Evolutionary conservation across 2,888 invertebrate species (phyloP).

Genomic region (Sepiola atlantica): DNA sequence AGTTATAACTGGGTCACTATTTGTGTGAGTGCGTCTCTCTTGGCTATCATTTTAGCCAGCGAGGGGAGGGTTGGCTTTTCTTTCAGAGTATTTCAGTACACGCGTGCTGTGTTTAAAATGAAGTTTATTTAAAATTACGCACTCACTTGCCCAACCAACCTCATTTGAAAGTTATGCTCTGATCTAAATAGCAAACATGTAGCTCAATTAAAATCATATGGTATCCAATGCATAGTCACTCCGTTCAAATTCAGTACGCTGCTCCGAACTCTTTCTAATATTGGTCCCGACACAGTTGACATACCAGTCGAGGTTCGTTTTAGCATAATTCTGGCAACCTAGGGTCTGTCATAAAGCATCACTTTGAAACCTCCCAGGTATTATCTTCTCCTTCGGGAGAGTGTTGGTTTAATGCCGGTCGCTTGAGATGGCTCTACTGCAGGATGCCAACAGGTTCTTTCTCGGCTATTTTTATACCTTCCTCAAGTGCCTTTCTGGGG

Average conservation of each 20-base stretch:
- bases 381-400: too few relatives aligned
- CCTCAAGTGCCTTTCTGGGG: too few relatives aligned
- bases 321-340: too few relatives aligned
- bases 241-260: neutral
- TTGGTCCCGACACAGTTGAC: too few relatives aligned
- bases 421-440: too few relatives aligned
- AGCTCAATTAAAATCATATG: neutral
- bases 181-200: neutral
- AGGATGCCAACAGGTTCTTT: too few relatives aligned
- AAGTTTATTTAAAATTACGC: neutral
- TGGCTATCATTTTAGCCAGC: neutral
- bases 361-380: too few relatives aligned
- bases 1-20: neutral
- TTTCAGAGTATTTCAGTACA: neutral
- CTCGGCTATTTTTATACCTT: too few relatives aligned
- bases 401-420: too few relatives aligned
- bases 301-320: too few relatives aligned
- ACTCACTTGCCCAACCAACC: neutral
- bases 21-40: neutral
- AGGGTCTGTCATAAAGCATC: too few relatives aligned
- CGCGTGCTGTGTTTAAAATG: neutral
- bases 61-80: neutral
- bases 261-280: neutral
- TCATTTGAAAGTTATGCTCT: neutral
- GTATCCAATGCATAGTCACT: neutral